Conservation (phyloP, 2,797 vertebrate species). For the Apodemus agrarius region DNA sequence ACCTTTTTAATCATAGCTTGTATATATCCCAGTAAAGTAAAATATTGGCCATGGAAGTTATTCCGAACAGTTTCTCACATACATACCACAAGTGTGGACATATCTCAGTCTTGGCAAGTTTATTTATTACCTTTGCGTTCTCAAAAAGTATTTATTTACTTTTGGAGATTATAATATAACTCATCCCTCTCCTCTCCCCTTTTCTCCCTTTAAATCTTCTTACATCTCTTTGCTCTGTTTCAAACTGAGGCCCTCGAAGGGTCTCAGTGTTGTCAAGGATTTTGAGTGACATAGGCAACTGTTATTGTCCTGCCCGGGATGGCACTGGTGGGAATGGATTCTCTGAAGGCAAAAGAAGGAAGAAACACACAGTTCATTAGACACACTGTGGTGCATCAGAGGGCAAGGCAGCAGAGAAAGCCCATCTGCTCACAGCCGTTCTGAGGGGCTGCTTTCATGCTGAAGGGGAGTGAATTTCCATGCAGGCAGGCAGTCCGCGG, state of each 20-base stretch:
- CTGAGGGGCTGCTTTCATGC: neutral
- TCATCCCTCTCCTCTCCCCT: too few species aligned
- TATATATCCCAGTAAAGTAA: neutral
- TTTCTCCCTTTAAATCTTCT: too few species aligned
- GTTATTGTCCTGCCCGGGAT: neutral
- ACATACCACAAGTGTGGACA: neutral
- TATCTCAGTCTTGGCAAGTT: neutral
- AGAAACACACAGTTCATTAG: neutral
- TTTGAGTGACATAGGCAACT: conserved; percentile 34
- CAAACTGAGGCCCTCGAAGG: neutral
- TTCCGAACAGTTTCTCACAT: conserved; percentile 30
- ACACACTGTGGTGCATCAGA: neutral
- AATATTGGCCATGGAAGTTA: neutral
- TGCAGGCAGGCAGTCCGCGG: neutral
- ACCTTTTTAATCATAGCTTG: conserved; percentile 1
- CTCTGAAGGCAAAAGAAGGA: neutral
- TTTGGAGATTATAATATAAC: too few species aligned
- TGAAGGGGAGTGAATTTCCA: neutral
- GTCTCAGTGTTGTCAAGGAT: conserved; percentile 4
- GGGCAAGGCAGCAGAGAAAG: neutral
- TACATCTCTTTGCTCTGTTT: too few species aligned
- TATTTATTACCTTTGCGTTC: neutral
- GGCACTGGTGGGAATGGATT: neutral
- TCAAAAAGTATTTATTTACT: neutral
- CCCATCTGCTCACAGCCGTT: neutral